These are phyloP conservation scores for Ictalurus furcatus DNA, from an alignment of 2,113 vertebrate genomes.

Conservation along the genomic window DNA sequence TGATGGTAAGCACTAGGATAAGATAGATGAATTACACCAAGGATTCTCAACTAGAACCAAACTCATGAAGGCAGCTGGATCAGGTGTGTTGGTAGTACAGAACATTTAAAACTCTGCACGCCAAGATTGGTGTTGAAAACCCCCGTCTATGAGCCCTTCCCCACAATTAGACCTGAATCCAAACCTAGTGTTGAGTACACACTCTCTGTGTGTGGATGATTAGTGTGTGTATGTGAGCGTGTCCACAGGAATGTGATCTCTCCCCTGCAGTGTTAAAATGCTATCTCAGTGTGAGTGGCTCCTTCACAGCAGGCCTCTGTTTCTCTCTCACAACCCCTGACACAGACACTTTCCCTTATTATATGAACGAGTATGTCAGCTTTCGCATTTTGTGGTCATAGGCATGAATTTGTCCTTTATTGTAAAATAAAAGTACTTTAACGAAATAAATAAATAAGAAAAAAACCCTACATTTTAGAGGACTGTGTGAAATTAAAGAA, in stretches of 20 bases:
- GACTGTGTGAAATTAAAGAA: constrained; percentile 1
- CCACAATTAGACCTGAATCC: constrained; percentile 48
- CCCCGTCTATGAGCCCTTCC: constrained; percentile 19
- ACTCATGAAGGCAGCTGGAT: not conserved
- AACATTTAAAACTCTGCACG: not conserved
- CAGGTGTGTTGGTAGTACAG: not conserved
- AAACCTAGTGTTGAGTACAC: constrained; percentile 12
- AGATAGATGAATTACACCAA: not conserved
- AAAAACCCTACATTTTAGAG: not conserved
- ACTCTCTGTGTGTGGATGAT: constrained; percentile 31
- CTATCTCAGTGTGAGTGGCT: constrained; percentile 27
- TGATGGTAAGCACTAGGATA: constrained; percentile 17
- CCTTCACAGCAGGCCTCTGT: constrained; percentile 24
- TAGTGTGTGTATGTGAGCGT: not conserved
- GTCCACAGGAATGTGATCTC: not conserved
- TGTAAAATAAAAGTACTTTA: too few species aligned
- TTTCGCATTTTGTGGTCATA: not conserved
- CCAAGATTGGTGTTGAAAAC: not conserved
- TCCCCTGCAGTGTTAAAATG: constrained; percentile 47
- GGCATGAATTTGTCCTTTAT: not conserved
- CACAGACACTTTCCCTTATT: not conserved
- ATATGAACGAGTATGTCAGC: not conserved
- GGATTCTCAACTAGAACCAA: not conserved
- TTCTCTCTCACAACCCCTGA: constrained; percentile 9
- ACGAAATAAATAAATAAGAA: not conserved